Conservation (phyloP, 2,888 invertebrate genomes). For the Mesorhabditis belari region DNA sequence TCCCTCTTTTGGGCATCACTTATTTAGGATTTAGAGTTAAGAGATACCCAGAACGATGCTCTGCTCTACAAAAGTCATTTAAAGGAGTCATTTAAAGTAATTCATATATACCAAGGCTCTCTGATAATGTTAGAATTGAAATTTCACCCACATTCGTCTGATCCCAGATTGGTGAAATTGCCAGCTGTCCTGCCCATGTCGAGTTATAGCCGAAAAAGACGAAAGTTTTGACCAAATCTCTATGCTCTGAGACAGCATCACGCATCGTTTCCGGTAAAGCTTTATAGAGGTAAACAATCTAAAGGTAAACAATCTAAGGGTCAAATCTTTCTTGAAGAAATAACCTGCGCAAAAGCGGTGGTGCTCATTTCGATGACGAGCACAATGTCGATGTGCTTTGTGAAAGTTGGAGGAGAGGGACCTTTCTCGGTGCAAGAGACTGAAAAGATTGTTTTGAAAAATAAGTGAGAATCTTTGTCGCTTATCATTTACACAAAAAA, state of each 20-base stretch:
- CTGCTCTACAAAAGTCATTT: too few species aligned
- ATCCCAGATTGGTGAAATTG: slow-evolving; percentile 11
- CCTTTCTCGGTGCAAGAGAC: slow-evolving; percentile 27
- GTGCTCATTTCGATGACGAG: slow-evolving; percentile 31
- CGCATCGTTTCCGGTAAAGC: slow-evolving; percentile 24
- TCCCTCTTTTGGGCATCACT: too few species aligned
- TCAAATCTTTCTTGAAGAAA: neutral
- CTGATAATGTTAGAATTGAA: too few species aligned
- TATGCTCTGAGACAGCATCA: slow-evolving; percentile 20
- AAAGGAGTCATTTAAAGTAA: too few species aligned
- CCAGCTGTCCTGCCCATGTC: slow-evolving; percentile 30
- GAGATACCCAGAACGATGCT: too few species aligned
- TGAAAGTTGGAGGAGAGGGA: slow-evolving; percentile 17
- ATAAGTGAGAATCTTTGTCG: neutral
- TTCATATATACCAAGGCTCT: too few species aligned
- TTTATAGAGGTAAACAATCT: slow-evolving; percentile 12
- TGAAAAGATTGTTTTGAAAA: slow-evolving; percentile 7
- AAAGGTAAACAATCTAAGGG: neutral
- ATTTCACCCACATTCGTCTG: too few species aligned
- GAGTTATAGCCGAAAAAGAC: slow-evolving; percentile 33
- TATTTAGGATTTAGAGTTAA: too few species aligned
- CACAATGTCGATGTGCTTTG: slow-evolving; percentile 28
- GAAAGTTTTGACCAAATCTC: slow-evolving; percentile 26
- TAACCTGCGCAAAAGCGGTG: slow-evolving; percentile 15
- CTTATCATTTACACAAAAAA: too few species aligned